phyloP scores from a whole-genome alignment of 1,140 invertebrate genomes.

The Tenebrio molitor region DNA sequence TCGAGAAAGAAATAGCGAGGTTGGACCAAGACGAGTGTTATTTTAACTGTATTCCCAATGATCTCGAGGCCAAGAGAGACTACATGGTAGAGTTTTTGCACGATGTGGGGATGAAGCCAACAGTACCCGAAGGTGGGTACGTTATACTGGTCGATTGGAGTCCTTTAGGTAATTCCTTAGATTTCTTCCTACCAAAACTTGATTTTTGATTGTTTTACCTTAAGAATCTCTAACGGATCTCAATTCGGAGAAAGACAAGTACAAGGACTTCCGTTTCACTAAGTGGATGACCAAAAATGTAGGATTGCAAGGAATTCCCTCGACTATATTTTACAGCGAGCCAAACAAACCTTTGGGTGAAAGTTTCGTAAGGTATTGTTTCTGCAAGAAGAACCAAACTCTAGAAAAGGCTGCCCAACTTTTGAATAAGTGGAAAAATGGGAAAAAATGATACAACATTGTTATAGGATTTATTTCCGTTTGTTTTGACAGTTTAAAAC shows the following conservation, averaged over 20 bases:
- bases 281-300: slow-evolving; percentile 96
- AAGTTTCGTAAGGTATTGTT: slow-evolving; percentile 92
- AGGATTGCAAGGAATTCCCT: slow-evolving; percentile 94
- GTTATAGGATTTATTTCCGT: no score
- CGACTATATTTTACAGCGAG: slow-evolving; percentile 92
- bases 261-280: slow-evolving; percentile 93
- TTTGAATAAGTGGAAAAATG: slow-evolving; percentile 73
- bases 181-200: not conserved
- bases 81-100: slow-evolving; percentile 82
- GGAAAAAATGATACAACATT: slow-evolving; percentile 46
- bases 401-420: slow-evolving; percentile 78
- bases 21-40: slow-evolving; percentile 87
- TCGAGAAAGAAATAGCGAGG: slow-evolving; percentile 87
- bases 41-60: slow-evolving; percentile 82
- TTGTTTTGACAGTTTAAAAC: no score
- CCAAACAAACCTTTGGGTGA: slow-evolving; percentile 88
- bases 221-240: slow-evolving; percentile 75
- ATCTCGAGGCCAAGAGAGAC: slow-evolving; percentile 89
- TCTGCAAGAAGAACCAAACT: slow-evolving; percentile 91
- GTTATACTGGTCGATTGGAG: slow-evolving; percentile 97
- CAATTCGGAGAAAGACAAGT: slow-evolving; percentile 76
- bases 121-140: slow-evolving; percentile 96
- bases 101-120: slow-evolving; percentile 90
- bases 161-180: slow-evolving; percentile 71
- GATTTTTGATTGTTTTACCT: slow-evolving; percentile 50